Conservation (phyloP, 2,113 vertebrate species). For the Dryoscopus gambensis region DNA sequence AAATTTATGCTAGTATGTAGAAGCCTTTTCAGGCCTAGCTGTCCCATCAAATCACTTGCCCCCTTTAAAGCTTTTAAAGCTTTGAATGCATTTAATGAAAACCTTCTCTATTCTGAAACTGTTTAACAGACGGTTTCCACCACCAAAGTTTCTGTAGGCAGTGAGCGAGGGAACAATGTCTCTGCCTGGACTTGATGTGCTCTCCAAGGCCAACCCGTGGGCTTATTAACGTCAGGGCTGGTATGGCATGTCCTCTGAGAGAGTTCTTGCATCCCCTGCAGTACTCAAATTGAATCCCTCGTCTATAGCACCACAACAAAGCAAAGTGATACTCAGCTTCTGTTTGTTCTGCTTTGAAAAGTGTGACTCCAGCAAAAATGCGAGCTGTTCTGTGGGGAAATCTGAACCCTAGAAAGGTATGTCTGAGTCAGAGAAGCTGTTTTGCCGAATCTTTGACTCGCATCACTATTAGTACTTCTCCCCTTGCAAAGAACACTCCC, state of each 20-base stretch:
- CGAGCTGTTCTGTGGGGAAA: not conserved
- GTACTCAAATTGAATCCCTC: not conserved
- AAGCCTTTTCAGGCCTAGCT: not conserved
- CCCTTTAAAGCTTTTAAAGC: conserved; percentile 1
- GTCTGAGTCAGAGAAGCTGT: not conserved
- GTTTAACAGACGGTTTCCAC: not conserved
- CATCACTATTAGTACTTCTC: not conserved
- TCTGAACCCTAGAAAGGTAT: not conserved
- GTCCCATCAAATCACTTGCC: not conserved
- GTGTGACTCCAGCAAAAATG: not conserved
- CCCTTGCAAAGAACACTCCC: not conserved
- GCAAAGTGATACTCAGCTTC: not conserved
- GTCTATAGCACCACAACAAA: not conserved
- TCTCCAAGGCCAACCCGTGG: not conserved
- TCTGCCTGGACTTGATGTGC: not conserved
- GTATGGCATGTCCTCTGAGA: not conserved
- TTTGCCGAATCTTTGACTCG: not conserved
- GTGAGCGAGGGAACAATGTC: not conserved
- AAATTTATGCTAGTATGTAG: not conserved
- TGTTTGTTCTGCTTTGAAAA: not conserved
- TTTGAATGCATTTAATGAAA: not conserved
- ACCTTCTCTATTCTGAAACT: not conserved
- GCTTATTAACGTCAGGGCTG: not conserved
- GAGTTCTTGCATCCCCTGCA: not conserved
- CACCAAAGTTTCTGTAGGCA: not conserved